A percentile compares a stretch with the other conserved stretches of the same genome.
phyloP scores from a whole-genome alignment of 2,797 vertebrate genomes.

The Eremophila alpestris region DNA sequence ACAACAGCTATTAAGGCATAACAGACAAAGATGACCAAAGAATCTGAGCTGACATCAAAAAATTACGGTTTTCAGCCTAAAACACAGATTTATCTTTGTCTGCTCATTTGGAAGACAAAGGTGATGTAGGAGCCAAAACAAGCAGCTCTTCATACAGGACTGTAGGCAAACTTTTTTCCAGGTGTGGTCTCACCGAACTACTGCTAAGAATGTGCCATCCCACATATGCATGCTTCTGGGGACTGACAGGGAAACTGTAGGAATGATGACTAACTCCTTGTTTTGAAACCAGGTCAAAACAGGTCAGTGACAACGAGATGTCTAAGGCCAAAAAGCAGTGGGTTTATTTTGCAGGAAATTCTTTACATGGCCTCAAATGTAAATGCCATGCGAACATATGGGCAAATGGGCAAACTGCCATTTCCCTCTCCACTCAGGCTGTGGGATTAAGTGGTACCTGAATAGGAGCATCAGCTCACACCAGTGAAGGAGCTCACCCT shows the following conservation, averaged over 20 bases:
- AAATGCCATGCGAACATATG: neutral
- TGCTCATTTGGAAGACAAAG: neutral
- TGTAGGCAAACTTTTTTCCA: neutral
- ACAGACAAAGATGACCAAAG: neutral
- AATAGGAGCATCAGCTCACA: neutral
- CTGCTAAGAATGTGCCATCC: neutral
- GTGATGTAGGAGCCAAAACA: neutral
- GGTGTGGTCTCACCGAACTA: neutral
- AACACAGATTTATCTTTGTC: neutral
- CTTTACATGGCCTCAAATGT: neutral
- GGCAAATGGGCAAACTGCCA: neutral
- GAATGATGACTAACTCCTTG: neutral
- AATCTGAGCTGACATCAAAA: neutral
- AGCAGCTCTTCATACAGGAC: neutral
- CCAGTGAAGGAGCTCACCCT: neutral
- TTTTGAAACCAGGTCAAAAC: neutral
- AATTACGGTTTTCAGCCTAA: neutral
- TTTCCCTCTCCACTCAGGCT: neutral
- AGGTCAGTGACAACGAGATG: neutral
- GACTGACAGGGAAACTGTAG: neutral
- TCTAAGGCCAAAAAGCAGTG: neutral
- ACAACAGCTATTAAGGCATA: neutral
- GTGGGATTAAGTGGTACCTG: neutral
- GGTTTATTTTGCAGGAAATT: accelerated
- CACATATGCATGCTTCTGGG: neutral